Evolutionary conservation across 23 tunicate species (phyloP).

Genomic region (Oikopleura dioica): DNA sequence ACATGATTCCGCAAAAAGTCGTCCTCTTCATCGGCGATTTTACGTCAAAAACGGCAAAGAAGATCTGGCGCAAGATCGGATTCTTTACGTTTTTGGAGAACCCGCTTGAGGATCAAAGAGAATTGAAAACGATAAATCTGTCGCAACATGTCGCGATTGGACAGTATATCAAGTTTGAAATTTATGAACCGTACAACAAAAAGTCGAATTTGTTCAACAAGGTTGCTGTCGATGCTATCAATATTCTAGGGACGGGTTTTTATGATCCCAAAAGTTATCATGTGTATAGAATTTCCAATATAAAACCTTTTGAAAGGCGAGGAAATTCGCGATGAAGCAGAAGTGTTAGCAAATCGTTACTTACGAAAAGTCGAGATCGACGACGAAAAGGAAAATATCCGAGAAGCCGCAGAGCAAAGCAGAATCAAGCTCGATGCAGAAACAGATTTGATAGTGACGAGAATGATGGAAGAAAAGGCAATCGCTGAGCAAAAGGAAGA

Average conservation of each 20-base stretch:
- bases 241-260: too few species aligned
- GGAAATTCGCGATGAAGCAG: neutral
- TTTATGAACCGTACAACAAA: neutral
- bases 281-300: too few species aligned
- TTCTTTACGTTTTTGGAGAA: neutral
- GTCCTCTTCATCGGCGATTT: neutral
- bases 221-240: too few species aligned
- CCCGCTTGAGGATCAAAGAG: neutral
- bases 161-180: neutral
- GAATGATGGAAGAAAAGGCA: neutral
- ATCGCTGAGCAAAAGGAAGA: neutral
- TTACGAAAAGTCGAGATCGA: neutral
- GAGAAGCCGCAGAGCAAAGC: too few species aligned
- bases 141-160: neutral
- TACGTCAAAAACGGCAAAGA: neutral
- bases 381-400: neutral
- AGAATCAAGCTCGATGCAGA: neutral
- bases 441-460: neutral
- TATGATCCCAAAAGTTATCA: too few species aligned
- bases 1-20: neutral
- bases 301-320: too few species aligned
- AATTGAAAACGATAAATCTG: constrained; percentile 1
- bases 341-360: neutral
- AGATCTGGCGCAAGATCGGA: constrained; percentile 4
- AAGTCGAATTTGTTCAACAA: neutral